phyloP scores from a whole-genome alignment of 2,113 vertebrate genomes.

The Accipiter cooperii region DNA sequence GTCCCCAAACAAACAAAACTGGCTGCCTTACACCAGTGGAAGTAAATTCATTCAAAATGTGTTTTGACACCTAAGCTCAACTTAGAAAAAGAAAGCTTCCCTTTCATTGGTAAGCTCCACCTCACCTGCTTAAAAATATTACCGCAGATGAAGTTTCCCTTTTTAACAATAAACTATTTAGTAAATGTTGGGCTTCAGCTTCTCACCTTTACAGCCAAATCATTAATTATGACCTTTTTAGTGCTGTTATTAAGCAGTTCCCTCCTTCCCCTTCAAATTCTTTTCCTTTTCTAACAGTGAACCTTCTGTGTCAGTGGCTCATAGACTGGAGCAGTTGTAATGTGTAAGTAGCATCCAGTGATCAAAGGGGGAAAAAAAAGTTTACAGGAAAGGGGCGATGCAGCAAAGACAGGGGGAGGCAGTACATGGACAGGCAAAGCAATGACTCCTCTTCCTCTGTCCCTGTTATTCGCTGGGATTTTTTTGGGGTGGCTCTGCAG shows the following conservation, averaged over 20 bases:
- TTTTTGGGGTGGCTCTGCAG: not conserved
- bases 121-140: not conserved
- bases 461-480: not conserved
- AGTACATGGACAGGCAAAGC: not conserved
- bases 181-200: not conserved
- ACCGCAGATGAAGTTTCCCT: not conserved
- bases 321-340: not conserved
- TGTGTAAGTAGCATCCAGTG: not conserved
- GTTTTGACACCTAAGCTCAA: not conserved
- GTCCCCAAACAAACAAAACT: not conserved
- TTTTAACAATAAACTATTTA: constrained; percentile 56
- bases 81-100: constrained; percentile 28
- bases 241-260: not conserved
- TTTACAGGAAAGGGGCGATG: too few relatives aligned
- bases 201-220: constrained; percentile 8
- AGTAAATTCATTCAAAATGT: not conserved
- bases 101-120: not conserved
- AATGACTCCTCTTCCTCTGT: not conserved
- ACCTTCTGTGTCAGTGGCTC: not conserved
- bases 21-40: not conserved
- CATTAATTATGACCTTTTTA: constrained; percentile 45
- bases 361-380: not conserved
- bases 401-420: too few relatives aligned
- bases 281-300: constrained; percentile 31
- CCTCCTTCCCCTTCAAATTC: not conserved